Conservation (phyloP, 2,888 invertebrate species). For the Ichneumoninae sp. region DNA sequence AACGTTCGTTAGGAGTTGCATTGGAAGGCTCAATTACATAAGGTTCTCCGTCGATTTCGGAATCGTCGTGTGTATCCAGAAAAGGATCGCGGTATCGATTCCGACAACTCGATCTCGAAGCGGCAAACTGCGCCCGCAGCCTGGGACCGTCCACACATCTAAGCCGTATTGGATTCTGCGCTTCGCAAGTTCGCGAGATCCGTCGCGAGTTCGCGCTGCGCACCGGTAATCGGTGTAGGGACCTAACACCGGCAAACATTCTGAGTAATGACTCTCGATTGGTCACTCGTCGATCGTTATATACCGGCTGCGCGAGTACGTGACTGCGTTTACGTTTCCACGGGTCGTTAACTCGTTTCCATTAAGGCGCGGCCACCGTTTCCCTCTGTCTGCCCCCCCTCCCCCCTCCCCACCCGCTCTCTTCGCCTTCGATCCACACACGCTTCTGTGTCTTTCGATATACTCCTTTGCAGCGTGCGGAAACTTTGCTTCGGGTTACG, state of each 20-base stretch:
- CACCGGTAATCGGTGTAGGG: constrained; percentile 10
- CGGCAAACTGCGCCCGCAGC: neutral
- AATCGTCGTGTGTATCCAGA: neutral
- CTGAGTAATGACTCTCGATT: constrained; percentile 78
- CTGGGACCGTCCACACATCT: neutral
- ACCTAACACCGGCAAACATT: constrained; percentile 40
- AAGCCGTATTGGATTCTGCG: constrained; percentile 10
- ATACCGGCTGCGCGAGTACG: constrained; percentile 72
- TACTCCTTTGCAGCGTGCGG: constrained; percentile 18
- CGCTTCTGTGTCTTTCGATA: constrained; percentile 2
- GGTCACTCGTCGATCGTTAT: constrained; percentile 77
- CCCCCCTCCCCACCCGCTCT: constrained; percentile 1
- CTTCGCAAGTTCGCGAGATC: neutral
- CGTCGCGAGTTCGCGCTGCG: neutral
- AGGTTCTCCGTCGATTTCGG: constrained; percentile 31
- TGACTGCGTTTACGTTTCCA: constrained; percentile 81
- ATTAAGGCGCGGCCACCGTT: constrained; percentile 79
- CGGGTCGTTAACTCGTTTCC: constrained; percentile 82
- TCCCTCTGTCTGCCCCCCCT: constrained; percentile 37
- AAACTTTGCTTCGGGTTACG: neutral
- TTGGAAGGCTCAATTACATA: constrained; percentile 11
- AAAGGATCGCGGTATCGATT: constrained; percentile 36
- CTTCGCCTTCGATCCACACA: constrained; percentile 47
- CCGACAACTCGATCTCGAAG: constrained; percentile 22
- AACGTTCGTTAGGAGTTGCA: neutral